Evolutionary conservation across 2,888 invertebrate genomes (phyloP).

Genomic region (Cheilosia soror): DNA sequence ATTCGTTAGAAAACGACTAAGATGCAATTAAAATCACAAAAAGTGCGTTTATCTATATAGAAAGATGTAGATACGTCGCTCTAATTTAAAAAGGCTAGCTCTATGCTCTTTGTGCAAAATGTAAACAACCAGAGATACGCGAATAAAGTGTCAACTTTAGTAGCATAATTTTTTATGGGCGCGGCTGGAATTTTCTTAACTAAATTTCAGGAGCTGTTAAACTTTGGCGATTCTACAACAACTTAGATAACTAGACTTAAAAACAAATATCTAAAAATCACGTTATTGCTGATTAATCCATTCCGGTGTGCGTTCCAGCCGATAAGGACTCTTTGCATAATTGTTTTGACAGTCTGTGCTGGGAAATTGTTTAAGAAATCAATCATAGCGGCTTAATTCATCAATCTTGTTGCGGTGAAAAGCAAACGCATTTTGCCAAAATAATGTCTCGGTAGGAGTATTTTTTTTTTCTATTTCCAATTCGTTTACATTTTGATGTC

Average conservation of each 20-base stretch:
- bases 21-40: too few relatives aligned
- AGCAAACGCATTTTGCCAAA: slow-evolving; percentile 43
- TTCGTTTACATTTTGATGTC: slow-evolving; percentile 39
- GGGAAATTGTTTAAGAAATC: slow-evolving; percentile 41
- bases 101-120: too few relatives aligned
- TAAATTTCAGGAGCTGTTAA: not conserved
- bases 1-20: too few relatives aligned
- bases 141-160: too few relatives aligned
- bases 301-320: not conserved
- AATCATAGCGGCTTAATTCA: slow-evolving; percentile 56
- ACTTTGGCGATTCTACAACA: not conserved
- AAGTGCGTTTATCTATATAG: too few relatives aligned
- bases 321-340: slow-evolving; percentile 42
- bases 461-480: slow-evolving; percentile 16
- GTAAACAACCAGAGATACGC: too few relatives aligned
- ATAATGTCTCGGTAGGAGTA: slow-evolving; percentile 20
- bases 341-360: slow-evolving; percentile 32
- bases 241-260: not conserved
- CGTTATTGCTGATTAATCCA: slow-evolving; percentile 17
- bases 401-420: slow-evolving; percentile 52
- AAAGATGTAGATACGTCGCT: too few relatives aligned
- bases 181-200: too few relatives aligned
- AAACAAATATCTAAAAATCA: not conserved
- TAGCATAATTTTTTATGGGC: too few relatives aligned
- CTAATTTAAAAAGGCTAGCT: too few relatives aligned